Conservation (phyloP, 2,113 vertebrate species). For the Sakesphorus luctuosus region DNA sequence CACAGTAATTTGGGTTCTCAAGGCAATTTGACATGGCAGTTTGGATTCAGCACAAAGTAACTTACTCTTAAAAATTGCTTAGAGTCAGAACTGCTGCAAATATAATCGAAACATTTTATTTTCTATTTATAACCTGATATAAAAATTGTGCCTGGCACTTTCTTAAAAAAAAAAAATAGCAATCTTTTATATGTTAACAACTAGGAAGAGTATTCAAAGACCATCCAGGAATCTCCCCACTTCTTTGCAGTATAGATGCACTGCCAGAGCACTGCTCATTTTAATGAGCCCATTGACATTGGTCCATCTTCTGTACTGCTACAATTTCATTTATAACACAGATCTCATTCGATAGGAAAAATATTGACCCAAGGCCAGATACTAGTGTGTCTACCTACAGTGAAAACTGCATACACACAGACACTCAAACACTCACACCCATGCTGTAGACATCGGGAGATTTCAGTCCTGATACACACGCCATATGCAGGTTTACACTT, state of each 20-base stretch:
- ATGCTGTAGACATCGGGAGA: background rate
- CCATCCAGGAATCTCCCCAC: background rate
- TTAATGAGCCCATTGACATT: background rate
- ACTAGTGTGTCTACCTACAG: too few species aligned
- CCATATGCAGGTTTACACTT: background rate
- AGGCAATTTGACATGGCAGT: background rate
- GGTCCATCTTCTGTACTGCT: background rate
- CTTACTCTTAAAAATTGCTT: background rate
- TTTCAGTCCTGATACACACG: background rate
- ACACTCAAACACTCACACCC: fast-evolving
- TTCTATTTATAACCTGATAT: background rate
- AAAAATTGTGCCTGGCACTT: background rate
- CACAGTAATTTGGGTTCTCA: background rate
- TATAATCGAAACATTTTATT: background rate
- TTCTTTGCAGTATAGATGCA: background rate
- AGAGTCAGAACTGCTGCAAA: background rate
- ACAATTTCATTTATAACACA: background rate
- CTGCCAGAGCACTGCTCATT: background rate
- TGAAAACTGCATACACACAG: background rate
- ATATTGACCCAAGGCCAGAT: background rate
- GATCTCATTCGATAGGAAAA: background rate
- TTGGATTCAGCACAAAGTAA: background rate
- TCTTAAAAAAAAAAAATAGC: background rate
- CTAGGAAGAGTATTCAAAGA: background rate
- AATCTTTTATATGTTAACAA: background rate